These are phyloP conservation scores for Pelodytes ibericus DNA, from an alignment of 2,797 vertebrate species.

Conservation along the genomic window DNA sequence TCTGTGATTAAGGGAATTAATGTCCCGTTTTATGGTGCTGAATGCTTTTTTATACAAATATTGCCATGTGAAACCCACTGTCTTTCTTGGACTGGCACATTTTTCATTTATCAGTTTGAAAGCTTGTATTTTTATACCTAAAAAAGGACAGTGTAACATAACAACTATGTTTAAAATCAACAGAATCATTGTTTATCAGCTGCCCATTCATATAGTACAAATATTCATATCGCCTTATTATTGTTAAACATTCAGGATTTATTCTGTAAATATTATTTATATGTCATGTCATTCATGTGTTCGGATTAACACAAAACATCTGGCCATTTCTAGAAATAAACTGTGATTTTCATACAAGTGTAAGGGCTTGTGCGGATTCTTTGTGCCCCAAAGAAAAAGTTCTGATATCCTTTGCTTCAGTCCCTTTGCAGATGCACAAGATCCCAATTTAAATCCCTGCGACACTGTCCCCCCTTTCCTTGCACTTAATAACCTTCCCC, in stretches of 20 bases:
- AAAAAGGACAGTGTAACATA: slow-evolving; percentile 24
- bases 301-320: background rate
- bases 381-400: too few species aligned
- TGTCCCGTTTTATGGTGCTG: slow-evolving; percentile 18
- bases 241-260: slow-evolving; percentile 3
- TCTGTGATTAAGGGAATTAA: slow-evolving; percentile 46
- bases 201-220: slow-evolving; percentile 8
- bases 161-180: slow-evolving; percentile 9
- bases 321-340: background rate
- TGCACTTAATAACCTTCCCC: too few species aligned
- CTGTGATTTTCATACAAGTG: background rate
- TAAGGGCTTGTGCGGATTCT: too few species aligned
- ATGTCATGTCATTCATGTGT: slow-evolving; percentile 10
- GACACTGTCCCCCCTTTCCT: too few species aligned
- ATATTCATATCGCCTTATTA: slow-evolving; percentile 11
- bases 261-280: slow-evolving; percentile 7
- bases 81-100: slow-evolving; percentile 8
- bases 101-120: slow-evolving; percentile 11
- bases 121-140: slow-evolving; percentile 29
- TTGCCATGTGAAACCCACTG: slow-evolving; percentile 2
- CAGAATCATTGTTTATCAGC: slow-evolving; percentile 10
- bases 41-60: slow-evolving; percentile 31
- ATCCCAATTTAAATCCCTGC: too few species aligned
- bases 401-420: too few species aligned
- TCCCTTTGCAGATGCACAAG: too few species aligned